Percentiles rank a stretch among this genome's conserved stretches.
phyloP scores from a whole-genome alignment of 2,888 invertebrate genomes.

The Brachypterus glaber region DNA sequence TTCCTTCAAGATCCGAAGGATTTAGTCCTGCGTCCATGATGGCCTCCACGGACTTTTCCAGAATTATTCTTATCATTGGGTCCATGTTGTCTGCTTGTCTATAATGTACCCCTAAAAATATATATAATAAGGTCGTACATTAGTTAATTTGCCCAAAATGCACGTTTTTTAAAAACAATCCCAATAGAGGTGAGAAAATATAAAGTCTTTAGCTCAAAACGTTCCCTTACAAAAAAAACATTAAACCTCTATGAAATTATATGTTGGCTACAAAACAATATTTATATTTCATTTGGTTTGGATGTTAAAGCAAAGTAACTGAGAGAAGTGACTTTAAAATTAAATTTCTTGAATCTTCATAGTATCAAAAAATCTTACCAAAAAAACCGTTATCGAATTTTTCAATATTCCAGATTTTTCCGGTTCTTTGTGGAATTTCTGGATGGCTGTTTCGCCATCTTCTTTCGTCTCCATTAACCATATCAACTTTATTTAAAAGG shows the following conservation, averaged over 20 bases:
- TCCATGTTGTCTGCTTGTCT: constrained; percentile 53
- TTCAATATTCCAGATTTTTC: constrained; percentile 49
- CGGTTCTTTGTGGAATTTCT: constrained; percentile 52
- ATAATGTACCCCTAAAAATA: constrained; percentile 48
- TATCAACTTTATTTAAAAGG: constrained; percentile 68
- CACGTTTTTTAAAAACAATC: too few relatives aligned
- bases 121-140: too few relatives aligned
- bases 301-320: not conserved
- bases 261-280: too few relatives aligned
- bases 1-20: constrained; percentile 8
- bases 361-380: constrained; percentile 34
- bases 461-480: constrained; percentile 69
- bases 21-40: constrained; percentile 12
- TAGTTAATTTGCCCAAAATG: not conserved
- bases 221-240: too few relatives aligned
- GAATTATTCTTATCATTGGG: constrained; percentile 29
- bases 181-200: too few relatives aligned
- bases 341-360: constrained; percentile 11
- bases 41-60: constrained; percentile 11
- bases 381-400: constrained; percentile 50
- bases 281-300: not conserved
- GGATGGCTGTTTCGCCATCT: constrained; percentile 63
- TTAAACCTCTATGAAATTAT: too few relatives aligned
- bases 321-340: not conserved
- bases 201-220: too few relatives aligned